Evolutionary conservation across 2,113 vertebrate species (phyloP), one percentile per base, ranked within the genome.

Genomic region (Eonycteris spelaea): DNA sequence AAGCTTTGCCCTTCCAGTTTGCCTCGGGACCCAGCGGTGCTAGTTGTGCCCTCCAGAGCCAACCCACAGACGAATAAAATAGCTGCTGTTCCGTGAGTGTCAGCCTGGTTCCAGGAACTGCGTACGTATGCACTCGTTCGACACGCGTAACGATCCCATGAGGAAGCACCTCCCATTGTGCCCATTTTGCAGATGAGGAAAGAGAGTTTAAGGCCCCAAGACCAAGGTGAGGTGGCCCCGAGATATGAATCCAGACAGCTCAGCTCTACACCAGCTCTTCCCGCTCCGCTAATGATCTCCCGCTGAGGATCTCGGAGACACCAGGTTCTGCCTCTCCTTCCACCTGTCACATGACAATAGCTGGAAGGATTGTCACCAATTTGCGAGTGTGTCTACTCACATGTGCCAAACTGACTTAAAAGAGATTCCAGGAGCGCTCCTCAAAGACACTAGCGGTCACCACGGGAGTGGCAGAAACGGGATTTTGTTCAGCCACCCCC

Each of bases 21-120:
- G 16, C 30, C 21, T 55, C 38, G 22, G 0, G 0, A 28, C 24
- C 16, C n/a, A 0, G 38, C 0, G 75, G 33, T 3, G 0, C 43
- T 13, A 16, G 30, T 4, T 38, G 33, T 57, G 67, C 21, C 40
- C 14, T 61, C n/a, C 3, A 15, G 33, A 74, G 14, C 24, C 74
- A 71, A 86, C n/a, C 0, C 14, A 57, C 11, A 14, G 16, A 10
- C 35, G 24, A 61, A 26, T 1, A 6, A 68, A 68, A 43, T 0
- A 43, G 51, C 15, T 63, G 38, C 33, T 22, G 8, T 28, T 10
- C 28, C 63, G 40, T 3, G 51, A 35, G 30, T 2, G 5, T 14
- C 26, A 65, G 43, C n/a, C 40, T 16, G 1, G 33, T 3, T 33
- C 89, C 38, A 6, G 26, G 12, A 57, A 45, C 19, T 45, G 61